Conservation (phyloP, 2,113 vertebrate species). For the Bos javanicus region DNA sequence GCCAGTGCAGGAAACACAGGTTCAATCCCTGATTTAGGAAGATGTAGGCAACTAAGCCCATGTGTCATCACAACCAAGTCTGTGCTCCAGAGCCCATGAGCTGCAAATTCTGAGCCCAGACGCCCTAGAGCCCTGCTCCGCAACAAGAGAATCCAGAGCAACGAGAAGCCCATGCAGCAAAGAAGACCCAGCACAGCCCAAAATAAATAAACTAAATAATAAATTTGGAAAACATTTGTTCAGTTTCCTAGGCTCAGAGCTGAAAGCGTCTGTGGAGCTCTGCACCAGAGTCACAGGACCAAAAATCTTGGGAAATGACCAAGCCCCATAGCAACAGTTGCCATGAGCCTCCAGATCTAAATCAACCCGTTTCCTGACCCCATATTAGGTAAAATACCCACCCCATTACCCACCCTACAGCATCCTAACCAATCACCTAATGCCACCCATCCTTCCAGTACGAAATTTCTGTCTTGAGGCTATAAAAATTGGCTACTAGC, state of each 20-base stretch:
- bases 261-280: not conserved
- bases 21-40: not conserved
- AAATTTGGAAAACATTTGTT: not conserved
- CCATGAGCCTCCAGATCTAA: not conserved
- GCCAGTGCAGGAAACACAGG: not conserved
- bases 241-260: not conserved
- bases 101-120: not conserved
- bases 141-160: not conserved
- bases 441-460: not conserved
- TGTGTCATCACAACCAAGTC: not conserved
- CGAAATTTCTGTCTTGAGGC: not conserved
- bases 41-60: not conserved
- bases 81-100: not conserved
- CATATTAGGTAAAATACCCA: not conserved
- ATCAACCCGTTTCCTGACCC: not conserved
- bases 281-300: not conserved
- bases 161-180: rapidly evolving
- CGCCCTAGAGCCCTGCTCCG: not conserved
- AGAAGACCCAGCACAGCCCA: not conserved
- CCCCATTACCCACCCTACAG: not conserved
- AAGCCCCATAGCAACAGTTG: not conserved
- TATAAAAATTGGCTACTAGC: not conserved
- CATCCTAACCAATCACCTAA: not conserved
- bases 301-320: not conserved
- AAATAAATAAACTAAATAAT: not conserved